phyloP scores from a whole-genome alignment of 1,140 invertebrate species.

The Rhopalosiphum padi region DNA sequence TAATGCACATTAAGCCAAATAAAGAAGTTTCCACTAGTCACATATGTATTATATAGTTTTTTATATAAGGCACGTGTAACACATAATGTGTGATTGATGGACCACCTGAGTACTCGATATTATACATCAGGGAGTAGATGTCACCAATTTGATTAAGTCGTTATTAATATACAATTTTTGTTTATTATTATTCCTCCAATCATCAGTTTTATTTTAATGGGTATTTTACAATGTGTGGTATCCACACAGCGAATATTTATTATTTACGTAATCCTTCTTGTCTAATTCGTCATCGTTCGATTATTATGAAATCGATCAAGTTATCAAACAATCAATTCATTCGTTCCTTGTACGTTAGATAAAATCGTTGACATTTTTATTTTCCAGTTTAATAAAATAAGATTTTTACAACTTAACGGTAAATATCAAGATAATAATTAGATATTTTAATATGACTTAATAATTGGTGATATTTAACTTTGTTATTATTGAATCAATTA shows the following conservation, averaged over 20 bases:
- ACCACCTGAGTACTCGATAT: background rate
- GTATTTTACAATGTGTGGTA: background rate
- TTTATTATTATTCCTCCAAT: background rate
- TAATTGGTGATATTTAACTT: background rate
- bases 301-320: background rate
- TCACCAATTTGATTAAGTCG: background rate
- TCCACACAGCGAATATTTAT: background rate
- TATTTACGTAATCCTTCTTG: background rate
- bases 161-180: background rate
- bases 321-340: background rate
- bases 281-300: background rate
- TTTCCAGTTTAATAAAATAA: background rate
- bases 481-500: background rate
- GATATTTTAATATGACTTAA: background rate
- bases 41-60: background rate
- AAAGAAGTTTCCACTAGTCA: conserved; percentile 13
- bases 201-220: background rate
- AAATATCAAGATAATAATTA: background rate
- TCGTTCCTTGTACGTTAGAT: background rate
- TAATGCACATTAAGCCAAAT: conserved; percentile 6
- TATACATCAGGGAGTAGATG: background rate
- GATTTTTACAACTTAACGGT: background rate
- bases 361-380: background rate
- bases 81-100: conserved; percentile 27
- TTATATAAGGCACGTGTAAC: background rate